Evolutionary conservation across 1,140 invertebrate species (phyloP).

Genomic region (Aethina tumida): DNA sequence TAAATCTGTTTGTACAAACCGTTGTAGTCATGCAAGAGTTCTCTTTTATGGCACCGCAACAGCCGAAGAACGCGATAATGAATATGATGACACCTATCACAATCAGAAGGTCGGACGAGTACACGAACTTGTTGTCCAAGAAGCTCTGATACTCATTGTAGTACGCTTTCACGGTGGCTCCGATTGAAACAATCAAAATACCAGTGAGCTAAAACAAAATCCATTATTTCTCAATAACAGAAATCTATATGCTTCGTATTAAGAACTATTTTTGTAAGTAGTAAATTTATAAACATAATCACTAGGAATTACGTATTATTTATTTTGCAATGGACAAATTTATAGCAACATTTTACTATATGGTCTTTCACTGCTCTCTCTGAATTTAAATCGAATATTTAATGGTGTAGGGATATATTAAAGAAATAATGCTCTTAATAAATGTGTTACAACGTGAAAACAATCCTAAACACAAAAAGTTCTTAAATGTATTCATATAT

Average conservation of each 20-base stretch:
- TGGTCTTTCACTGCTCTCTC: not conserved
- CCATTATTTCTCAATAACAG: constrained; percentile 8
- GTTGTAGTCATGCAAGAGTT: constrained; percentile 77
- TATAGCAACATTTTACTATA: constrained; percentile 2
- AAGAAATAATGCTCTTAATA: too few species aligned
- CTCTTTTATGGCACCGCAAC: constrained; percentile 77
- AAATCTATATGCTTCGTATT: not conserved
- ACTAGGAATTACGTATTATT: too few species aligned
- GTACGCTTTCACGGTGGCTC: constrained; percentile 52
- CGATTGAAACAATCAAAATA: constrained; percentile 52
- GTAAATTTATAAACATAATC: not conserved
- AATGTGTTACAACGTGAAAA: too few species aligned
- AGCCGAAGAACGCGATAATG: constrained; percentile 76
- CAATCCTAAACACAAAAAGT: too few species aligned
- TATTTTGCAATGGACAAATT: constrained; percentile 5
- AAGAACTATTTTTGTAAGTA: constrained; percentile 1
- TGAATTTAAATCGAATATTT: too few species aligned
- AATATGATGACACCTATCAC: constrained; percentile 69
- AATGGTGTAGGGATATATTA: too few species aligned
- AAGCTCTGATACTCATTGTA: constrained; percentile 59
- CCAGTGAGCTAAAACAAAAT: constrained; percentile 28
- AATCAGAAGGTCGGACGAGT: constrained; percentile 66
- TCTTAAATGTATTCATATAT: too few species aligned
- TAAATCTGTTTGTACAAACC: constrained; percentile 37
- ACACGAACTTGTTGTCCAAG: constrained; percentile 52